These are phyloP conservation scores for Macrobrachium rosenbergii DNA, from an alignment of 1,140 invertebrate genomes.

Conservation along the genomic window DNA sequence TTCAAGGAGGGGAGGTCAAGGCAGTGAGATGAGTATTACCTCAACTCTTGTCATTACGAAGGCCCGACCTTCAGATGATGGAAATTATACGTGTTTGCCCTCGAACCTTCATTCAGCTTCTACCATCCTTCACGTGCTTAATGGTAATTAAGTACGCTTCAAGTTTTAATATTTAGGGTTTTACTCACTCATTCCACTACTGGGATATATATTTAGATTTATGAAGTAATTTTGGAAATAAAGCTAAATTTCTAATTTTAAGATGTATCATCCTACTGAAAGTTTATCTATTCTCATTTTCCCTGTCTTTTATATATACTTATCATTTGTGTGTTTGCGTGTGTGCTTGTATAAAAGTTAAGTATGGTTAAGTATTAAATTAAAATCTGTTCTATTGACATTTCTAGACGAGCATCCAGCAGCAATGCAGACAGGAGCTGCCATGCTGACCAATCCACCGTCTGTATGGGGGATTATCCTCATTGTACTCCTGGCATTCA, in stretches of 20 bases:
- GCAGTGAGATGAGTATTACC: conserved; percentile 48
- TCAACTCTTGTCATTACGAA: conserved; percentile 66
- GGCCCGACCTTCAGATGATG: conserved; percentile 67
- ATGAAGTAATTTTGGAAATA: too few relatives aligned
- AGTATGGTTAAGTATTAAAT: too few relatives aligned
- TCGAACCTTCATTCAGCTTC: conserved; percentile 68
- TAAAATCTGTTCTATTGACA: too few relatives aligned
- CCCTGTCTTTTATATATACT: background rate
- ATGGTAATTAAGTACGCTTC: conserved; percentile 57
- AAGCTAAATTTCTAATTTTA: too few relatives aligned
- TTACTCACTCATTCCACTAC: too few relatives aligned
- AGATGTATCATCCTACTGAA: too few relatives aligned
- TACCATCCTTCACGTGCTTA: conserved; percentile 68
- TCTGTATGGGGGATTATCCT: background rate
- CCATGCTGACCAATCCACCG: conserved; percentile 9
- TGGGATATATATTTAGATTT: too few relatives aligned
- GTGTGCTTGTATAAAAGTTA: too few relatives aligned
- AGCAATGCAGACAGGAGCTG: conserved; percentile 16
- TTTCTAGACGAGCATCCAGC: conserved; percentile 8
- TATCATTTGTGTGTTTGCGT: too few relatives aligned
- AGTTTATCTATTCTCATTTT: background rate
- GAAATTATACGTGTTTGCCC: conserved; percentile 69
- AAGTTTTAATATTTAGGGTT: too few relatives aligned
- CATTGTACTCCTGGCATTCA: background rate
- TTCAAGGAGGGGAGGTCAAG: conserved; percentile 59